Base-by-base conservation (phyloP, 2,113 vertebrate species). In the Rhinoptilus africanus region DNA sequence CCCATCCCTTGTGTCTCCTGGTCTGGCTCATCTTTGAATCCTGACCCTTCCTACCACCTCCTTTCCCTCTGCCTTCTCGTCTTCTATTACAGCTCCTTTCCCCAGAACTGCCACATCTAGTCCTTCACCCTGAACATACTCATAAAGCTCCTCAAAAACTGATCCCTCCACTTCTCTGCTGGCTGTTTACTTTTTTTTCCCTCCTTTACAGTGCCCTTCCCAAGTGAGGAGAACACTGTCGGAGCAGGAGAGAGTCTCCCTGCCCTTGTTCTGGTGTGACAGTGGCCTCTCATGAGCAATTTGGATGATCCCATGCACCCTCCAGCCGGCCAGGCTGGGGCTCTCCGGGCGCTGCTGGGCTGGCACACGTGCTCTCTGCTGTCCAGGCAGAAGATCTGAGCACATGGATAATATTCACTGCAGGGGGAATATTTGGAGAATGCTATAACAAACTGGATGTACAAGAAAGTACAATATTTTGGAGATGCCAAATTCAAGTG, bases 251-350 rank as follows among this genome's bases (percentile, higher is more conserved):
- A 27, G 26, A 35, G 41, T 22, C 32, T 60, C 50, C 53, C 54
- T 71, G 63, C 71, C 77, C 60, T 6, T 37, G 5, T 16, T 48
- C 34, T 37, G 62, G 16, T 14, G 57, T 23, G 39, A 3, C n/a
- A 59, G 56, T 7, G 14, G 34, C 66, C 54, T 37, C 90, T 43
- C 17, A 8, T n/a, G n/a, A 68, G 56, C 21, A 47, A 2, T 41
- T 24, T 23, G 41, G 41, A 45, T 6, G 9, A 66, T 39, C 62
- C 39, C 78, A 18, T 1, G 6, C 30, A 14, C 6, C 56, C 56
- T n/a, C 53, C 26, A 15, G 32, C 15, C 6, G 0, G 28, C n/a
- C 64, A 5, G 0, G 0, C n/a, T 26, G 4, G 63, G 16, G 26
- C 60, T 51, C 10, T 8, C 51, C 0, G 5, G 63, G 74, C 1